These are phyloP conservation scores for Quadroppia sp. DNA, from an alignment of 2,888 invertebrate genomes.

Conservation along the genomic window DNA sequence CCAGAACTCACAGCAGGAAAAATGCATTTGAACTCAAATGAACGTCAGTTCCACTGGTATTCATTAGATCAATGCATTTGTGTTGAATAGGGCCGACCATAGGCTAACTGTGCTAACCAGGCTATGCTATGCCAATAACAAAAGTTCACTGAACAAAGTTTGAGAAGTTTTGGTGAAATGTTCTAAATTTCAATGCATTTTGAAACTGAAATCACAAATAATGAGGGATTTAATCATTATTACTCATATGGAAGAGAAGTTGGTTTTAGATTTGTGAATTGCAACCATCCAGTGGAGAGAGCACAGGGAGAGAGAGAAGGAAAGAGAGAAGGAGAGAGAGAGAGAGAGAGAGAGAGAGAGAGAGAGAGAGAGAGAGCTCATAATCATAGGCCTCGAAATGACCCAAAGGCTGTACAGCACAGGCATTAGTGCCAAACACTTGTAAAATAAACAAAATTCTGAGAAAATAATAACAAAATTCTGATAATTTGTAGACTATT, in stretches of 20 bases:
- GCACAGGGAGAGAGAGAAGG: no score
- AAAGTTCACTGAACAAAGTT: conserved; percentile 28
- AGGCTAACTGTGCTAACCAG: conserved; percentile 12
- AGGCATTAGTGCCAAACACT: not conserved
- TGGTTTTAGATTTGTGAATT: no score
- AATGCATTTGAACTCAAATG: not conserved
- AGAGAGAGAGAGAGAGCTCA: not conserved
- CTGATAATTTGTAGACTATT: conserved; percentile 30
- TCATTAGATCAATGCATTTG: conserved; percentile 18
- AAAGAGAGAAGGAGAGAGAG: no score
- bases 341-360: no score
- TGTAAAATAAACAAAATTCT: conserved; percentile 32
- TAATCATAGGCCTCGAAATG: conserved; percentile 1
- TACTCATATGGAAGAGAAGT: conserved; percentile 1
- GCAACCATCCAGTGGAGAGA: no score
- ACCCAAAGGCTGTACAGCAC: conserved; percentile 4
- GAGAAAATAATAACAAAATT: conserved; percentile 16
- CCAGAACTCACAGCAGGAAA: conserved; percentile 35
- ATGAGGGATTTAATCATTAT: conserved; percentile 9
- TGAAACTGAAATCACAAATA: not conserved
- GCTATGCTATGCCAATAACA: conserved; percentile 20
- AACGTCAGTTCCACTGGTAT: not conserved
- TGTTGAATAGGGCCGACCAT: not conserved
- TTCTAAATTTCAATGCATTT: conserved; percentile 31
- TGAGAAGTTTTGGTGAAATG: not conserved